Evolutionary conservation across 2,888 invertebrate genomes (phyloP), one percentile per base, ranked within the genome.

Genomic region (Dichetophora obliterata): DNA sequence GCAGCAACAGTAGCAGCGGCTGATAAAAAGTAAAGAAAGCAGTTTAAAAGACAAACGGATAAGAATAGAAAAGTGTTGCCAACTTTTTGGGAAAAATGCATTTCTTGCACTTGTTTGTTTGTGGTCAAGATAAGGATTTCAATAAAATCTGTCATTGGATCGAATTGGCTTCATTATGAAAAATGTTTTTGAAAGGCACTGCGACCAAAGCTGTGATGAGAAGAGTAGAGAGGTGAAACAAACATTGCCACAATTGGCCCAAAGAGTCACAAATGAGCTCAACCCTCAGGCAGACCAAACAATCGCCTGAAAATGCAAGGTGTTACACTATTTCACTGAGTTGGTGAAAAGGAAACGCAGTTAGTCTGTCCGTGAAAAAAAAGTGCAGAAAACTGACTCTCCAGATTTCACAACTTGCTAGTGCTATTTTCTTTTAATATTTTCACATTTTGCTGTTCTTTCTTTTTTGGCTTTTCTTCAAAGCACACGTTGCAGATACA

Each of bases 111-210:
- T 54, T 57, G 48, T 65, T 50, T 54, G 66, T 74, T 65, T 65
- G 74, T 24, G 74, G 74, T 66, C 65, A 50, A 65, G 74, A 74
- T 65, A 65, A 74, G 74, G 65, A 65, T 74, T 74, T 52, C 74
- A 65, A 65, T 74, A 66, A 65, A 74, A 66, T 66, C 74, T 22
- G 65, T 37, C 74, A 74, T 37, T 66, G 65, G 50, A 48, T 63
- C 50, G 65, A 66, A 66, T 34, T 54, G 43, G 50, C 65, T 71
- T 57, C 71, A 37, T 71, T 59, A 57, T 52, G 70, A 14, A 57
- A 59, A 71, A 59, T 24, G 24, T 27, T 59, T 24, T 11, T 43
- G 43, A 43, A n/a, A 63, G 8, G 19, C 14, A 5, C 31, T n/a
- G 31, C 3, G 14, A 34, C 27, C n/a, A 34, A n/a, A n/a, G n/a